phyloP scores from a whole-genome alignment of 2,888 invertebrate species.

The Scelioninae gen. 1 region DNA sequence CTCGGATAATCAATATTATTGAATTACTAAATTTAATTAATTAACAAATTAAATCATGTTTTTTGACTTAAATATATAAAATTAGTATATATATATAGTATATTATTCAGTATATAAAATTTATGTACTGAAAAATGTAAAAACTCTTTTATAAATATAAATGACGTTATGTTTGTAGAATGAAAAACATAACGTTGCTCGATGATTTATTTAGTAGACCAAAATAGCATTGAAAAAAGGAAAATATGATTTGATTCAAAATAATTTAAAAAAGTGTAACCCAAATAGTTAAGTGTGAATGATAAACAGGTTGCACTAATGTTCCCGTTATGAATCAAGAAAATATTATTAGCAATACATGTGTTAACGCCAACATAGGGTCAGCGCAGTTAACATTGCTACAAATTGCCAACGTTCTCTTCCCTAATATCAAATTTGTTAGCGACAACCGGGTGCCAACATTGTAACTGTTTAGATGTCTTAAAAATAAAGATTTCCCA shows the following conservation, averaged over 20 bases:
- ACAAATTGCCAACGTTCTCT: conserved; percentile 32
- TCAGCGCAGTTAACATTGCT: too few relatives aligned
- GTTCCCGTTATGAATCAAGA: conserved; percentile 38
- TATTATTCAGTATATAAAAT: too few relatives aligned
- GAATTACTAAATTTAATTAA: too few relatives aligned
- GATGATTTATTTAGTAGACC: background rate
- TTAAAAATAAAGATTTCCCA: too few relatives aligned
- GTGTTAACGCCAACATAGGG: conserved; percentile 29
- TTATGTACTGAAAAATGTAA: background rate
- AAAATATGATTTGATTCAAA: conserved; percentile 19
- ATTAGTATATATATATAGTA: too few relatives aligned
- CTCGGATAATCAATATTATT: background rate
- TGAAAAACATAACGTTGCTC: background rate
- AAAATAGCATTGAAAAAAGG: conserved; percentile 34
- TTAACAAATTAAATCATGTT: too few relatives aligned
- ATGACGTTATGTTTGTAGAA: background rate
- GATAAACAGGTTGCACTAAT: conserved; percentile 37
- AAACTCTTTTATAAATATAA: conserved; percentile 23
- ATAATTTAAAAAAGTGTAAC: conserved; percentile 27
- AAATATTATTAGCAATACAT: conserved; percentile 50
- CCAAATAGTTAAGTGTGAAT: conserved; percentile 38
- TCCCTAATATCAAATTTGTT: conserved; percentile 32
- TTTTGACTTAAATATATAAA: too few relatives aligned
- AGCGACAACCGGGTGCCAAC: conserved; percentile 36
- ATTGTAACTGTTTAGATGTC: too few relatives aligned